Evolutionary conservation across 1,140 invertebrate genomes (phyloP).

Genomic region (Pomacea maculata): DNA sequence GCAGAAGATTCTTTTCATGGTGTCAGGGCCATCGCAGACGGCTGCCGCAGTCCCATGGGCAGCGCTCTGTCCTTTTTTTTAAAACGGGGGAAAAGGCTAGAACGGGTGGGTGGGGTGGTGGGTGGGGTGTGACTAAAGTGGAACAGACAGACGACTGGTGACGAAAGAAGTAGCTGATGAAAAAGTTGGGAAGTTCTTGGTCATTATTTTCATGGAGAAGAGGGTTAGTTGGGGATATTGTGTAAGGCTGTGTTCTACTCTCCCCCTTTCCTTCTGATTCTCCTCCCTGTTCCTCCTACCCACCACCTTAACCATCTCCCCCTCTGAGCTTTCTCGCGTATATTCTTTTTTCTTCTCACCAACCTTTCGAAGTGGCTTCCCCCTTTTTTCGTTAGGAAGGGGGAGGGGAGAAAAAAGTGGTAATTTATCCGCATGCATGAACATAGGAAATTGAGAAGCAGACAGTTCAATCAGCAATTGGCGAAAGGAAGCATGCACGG

Average conservation of each 20-base stretch:
- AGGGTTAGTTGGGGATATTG: neutral
- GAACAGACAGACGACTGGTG: too few species aligned
- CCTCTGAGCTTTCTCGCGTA: too few species aligned
- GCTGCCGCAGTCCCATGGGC: neutral
- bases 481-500: neutral
- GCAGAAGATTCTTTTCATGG: constrained; percentile 1
- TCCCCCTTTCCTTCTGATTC: neutral
- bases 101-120: neutral
- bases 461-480: constrained; percentile 1
- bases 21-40: neutral
- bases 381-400: neutral
- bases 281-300: neutral
- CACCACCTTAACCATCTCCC: neutral
- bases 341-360: too few species aligned
- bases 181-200: too few species aligned
- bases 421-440: neutral
- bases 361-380: too few species aligned
- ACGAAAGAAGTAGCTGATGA: too few species aligned
- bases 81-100: neutral
- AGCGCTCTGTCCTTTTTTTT: neutral
- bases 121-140: too few species aligned
- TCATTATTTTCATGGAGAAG: neutral
- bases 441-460: constrained; percentile 5
- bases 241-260: neutral
- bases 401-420: neutral